Evolutionary conservation across 2,888 invertebrate species (phyloP).

Genomic region (Urechis unicinctus): DNA sequence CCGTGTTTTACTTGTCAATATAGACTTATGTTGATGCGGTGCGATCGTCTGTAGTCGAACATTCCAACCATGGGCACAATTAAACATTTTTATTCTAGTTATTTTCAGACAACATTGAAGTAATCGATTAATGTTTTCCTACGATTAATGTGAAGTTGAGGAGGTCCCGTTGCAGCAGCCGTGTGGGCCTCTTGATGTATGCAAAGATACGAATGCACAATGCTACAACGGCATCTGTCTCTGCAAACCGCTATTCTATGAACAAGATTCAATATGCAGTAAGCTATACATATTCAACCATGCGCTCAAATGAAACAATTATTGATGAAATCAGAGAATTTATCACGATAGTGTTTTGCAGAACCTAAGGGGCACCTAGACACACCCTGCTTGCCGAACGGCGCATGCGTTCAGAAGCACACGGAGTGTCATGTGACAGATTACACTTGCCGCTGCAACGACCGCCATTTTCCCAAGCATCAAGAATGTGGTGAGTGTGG

Average conservation of each 20-base stretch:
- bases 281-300: too few species aligned
- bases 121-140: too few species aligned
- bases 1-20: too few species aligned
- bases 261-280: neutral
- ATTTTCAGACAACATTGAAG: too few species aligned
- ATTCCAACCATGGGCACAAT: too few species aligned
- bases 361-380: conserved; percentile 13
- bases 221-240: neutral
- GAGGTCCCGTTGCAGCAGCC: neutral
- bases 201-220: neutral
- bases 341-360: neutral
- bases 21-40: neutral
- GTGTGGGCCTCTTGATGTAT: neutral
- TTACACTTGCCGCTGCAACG: conserved; percentile 11
- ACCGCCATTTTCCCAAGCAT: conserved; percentile 11
- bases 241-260: neutral
- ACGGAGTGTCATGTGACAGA: conserved; percentile 12
- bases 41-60: too few species aligned
- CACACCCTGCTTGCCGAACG: conserved; percentile 15
- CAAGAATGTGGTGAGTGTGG: conserved; percentile 9
- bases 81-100: too few species aligned
- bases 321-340: neutral
- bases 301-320: neutral
- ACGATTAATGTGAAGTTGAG: too few species aligned
- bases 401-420: conserved; percentile 8